phyloP scores from a whole-genome alignment of 2,113 vertebrate genomes.

The Oceanodroma tethys region DNA sequence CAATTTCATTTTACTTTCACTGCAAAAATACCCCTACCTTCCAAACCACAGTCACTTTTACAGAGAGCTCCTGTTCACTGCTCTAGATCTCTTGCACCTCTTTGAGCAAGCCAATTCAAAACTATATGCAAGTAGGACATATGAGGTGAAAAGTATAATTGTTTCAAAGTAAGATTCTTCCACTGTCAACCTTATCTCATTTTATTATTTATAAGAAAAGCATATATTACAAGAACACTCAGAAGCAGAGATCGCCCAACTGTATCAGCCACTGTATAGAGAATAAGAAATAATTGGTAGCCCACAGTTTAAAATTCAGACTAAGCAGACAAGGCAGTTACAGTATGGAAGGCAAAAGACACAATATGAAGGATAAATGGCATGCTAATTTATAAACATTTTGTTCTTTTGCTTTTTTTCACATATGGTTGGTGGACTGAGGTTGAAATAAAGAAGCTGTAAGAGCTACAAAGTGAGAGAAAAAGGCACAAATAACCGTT shows the following conservation, averaged over 20 bases:
- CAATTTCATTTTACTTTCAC: neutral
- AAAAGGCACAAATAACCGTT: neutral
- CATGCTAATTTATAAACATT: neutral
- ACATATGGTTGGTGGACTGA: neutral
- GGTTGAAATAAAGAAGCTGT: neutral
- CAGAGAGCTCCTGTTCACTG: neutral
- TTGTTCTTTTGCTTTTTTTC: neutral
- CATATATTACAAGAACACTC: neutral
- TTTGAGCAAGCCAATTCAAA: neutral
- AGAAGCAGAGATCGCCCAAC: neutral
- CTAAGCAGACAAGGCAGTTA: neutral
- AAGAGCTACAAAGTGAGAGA: neutral
- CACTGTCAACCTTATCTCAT: neutral
- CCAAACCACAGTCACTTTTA: neutral
- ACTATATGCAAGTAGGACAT: accelerated
- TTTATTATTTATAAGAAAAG: neutral
- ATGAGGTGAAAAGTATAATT: neutral
- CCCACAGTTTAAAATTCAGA: neutral
- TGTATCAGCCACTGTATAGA: neutral
- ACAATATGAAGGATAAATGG: neutral
- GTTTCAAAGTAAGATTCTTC: neutral
- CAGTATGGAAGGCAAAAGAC: neutral
- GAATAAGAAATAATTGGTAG: neutral
- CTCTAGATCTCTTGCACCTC: neutral
- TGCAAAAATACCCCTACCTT: neutral